These are phyloP conservation scores for Montipora capitata DNA, from an alignment of 92 coral and sea anemone species.

Conservation along the genomic window DNA sequence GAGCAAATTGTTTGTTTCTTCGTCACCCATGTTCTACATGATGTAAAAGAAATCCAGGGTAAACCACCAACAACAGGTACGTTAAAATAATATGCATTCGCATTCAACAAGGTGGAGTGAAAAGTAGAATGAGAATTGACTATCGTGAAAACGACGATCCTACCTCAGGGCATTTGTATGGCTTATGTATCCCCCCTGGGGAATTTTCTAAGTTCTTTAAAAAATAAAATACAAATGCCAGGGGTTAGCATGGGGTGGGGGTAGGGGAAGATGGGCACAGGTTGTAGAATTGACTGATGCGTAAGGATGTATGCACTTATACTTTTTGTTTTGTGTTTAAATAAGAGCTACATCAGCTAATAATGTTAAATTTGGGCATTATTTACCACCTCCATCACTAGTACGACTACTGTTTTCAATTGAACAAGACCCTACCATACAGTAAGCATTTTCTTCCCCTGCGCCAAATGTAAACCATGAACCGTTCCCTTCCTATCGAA, in stretches of 20 bases:
- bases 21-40: conserved; percentile 49
- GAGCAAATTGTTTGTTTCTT: conserved; percentile 52
- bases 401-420: too few relatives aligned
- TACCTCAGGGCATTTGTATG: conserved; percentile 4
- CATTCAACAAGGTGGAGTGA: conserved; percentile 7
- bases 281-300: conserved; percentile 6
- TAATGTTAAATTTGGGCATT: too few relatives aligned
- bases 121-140: conserved; percentile 6
- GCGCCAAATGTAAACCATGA: too few relatives aligned
- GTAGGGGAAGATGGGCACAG: not conserved
- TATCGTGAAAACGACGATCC: conserved; percentile 2
- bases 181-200: not conserved
- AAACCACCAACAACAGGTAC: conserved; percentile 24
- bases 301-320: not conserved
- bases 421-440: too few relatives aligned
- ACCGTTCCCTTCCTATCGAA: too few relatives aligned
- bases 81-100: conserved; percentile 9
- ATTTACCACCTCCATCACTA: too few relatives aligned
- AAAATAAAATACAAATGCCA: conserved; percentile 10
- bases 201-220: conserved; percentile 3
- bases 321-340: too few relatives aligned
- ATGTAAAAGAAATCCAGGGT: conserved; percentile 37
- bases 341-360: too few relatives aligned
- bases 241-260: conserved; percentile 14
- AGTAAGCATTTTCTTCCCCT: too few relatives aligned